Base-by-base conservation (phyloP, 37 sponge, comb jelly and placozoan genomes). In the Lycopodina hypogea region DNA sequence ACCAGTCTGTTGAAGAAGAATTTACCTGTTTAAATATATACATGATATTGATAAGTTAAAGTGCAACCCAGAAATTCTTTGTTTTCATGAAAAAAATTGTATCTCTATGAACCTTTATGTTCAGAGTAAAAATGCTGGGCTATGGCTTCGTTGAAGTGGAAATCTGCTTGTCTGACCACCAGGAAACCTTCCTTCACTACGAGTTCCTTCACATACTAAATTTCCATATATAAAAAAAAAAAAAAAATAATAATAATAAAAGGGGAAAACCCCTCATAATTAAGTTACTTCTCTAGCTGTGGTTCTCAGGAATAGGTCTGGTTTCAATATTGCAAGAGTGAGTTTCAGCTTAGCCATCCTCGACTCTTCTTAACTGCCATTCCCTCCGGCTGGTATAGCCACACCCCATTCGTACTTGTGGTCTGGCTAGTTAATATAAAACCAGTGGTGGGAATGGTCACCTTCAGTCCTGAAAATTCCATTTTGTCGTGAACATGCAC, bases 311-410 rank as follows among this genome's bases (percentile, higher is more conserved):
- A 83, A 26, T 0, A 92, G 56, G 60, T 92, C 92, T 51, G 92
- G 92, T 61, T 92, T 92, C 51, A 92, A 60, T 28, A 92, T 73
- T 12, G 92, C 92, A 57, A 92, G 39, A 35, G 92, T 87, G 22
- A 92, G 81, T n/a, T 82, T 67, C 22, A 87, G 78, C 28, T 26
- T 45, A 45, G 48, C 48, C 48, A 45, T 78, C 32, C 42, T 38
- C 3, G 26, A 23, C 34, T 36, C 53, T 71, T 11, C 52, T 3
- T 36, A n/a, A n/a, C n/a, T n/a, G n/a, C n/a, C n/a, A n/a, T n/a
- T n/a, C n/a, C n/a, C n/a, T n/a, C n/a, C n/a, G n/a, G n/a, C n/a
- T n/a, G n/a, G n/a, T n/a, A n/a, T n/a, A n/a, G n/a, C n/a, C n/a
- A n/a, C n/a, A n/a, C n/a, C n/a, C n/a, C n/a, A n/a, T n/a, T n/a